Base-by-base conservation (phyloP, 2,797 vertebrate species). In the Smutsia temminckii region DNA sequence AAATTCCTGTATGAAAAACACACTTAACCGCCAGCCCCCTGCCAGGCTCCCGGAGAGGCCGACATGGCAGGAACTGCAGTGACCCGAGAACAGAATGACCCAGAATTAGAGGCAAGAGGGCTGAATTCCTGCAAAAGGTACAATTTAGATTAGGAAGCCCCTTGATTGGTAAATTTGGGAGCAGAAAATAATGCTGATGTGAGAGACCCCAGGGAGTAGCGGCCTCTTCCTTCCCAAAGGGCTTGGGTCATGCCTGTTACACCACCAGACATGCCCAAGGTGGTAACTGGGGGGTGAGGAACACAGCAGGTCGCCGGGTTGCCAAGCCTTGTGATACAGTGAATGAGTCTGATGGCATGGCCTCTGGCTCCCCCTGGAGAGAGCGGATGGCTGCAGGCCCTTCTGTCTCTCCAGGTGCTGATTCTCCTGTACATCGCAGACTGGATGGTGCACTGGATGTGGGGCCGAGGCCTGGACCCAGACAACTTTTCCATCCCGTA, bases 371-470 rank as follows among this genome's bases (percentile, higher is more conserved):
- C 95, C 93, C 89, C 96, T 97, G 89, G 88, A 95, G 93, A 80
- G 80, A 85, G 92, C 46, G 20, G 37, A 11, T 32, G 79, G 89
- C 80, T 92, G 23, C 16, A 92, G 78, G 29, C 74, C 66, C 46
- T 81, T 93, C 25, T 97, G 84, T 95, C 59, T 95, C 81, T 40
- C 2, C 98, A 99, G 99, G 99, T 99, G 64, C 97, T 99, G 78
- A 99, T 99, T 97, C 99, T 99, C 13, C 99, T 99, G 57, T 99
- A 99, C 98, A 99, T 99, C 95, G 99, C 99, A 12, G 99, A 99
- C 98, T 99, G 99, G 99, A 99, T 99, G 99, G 99, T 99, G 86
- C 99, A 99, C 98, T 99, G 99, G 99, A 99, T 99, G 99, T 99
- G 99, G 99, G 98, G 99, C 72, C 98, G 99, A 93, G 99, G 99